A percentile compares a stretch with the other conserved stretches of the same genome.
Conservation (phyloP, 2,113 vertebrate species). For the Zosterops borbonicus region DNA sequence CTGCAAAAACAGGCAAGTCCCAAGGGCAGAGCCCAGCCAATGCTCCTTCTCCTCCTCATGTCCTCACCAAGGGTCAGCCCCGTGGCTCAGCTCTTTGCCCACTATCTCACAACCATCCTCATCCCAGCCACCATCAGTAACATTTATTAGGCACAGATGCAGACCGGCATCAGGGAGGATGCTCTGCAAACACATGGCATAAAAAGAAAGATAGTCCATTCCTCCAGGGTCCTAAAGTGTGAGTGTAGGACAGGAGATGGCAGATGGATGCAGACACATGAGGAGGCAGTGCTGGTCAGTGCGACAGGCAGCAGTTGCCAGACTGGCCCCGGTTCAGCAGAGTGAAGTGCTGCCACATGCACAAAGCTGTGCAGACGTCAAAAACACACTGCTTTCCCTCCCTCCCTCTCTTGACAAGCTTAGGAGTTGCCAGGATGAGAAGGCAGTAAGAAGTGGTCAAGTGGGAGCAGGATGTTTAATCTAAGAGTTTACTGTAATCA, state of each 20-base stretch:
- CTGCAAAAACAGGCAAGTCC: neutral
- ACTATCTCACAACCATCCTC: neutral
- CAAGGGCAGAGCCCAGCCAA: neutral
- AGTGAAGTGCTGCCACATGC: neutral
- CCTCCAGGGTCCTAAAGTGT: neutral
- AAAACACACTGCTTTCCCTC: neutral
- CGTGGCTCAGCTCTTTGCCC: neutral
- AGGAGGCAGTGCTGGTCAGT: neutral
- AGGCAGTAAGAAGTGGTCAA: conserved; percentile 28
- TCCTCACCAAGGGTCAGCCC: neutral
- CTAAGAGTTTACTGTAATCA: conserved; percentile 40
- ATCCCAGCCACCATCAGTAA: neutral
- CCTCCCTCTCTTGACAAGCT: neutral
- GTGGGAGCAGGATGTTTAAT: conserved; percentile 48
- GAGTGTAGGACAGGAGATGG: neutral
- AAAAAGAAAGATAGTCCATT: neutral
- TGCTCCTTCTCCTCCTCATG: neutral
- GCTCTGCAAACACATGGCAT: neutral
- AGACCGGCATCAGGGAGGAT: neutral
- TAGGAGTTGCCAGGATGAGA: neutral
- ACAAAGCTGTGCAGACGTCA: neutral
- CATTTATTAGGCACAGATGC: neutral
- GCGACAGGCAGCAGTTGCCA: neutral
- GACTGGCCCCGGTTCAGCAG: neutral
- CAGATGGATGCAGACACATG: neutral